phyloP scores from a whole-genome alignment of 2,113 vertebrate genomes.

The Ascaphus truei region DNA sequence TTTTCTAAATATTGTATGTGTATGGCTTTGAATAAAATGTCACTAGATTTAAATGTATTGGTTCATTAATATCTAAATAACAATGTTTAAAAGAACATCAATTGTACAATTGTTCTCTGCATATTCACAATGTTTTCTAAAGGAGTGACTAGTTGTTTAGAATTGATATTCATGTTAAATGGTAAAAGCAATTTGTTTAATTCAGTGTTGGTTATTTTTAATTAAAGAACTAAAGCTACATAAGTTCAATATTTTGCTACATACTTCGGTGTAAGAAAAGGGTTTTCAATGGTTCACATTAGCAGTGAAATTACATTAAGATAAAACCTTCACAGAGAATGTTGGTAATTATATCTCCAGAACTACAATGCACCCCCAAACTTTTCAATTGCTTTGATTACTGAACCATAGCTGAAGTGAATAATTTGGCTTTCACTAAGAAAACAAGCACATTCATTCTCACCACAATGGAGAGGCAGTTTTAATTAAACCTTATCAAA shows the following conservation, averaged over 20 bases:
- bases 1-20: too few species aligned
- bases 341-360: conserved; percentile 73
- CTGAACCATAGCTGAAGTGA: conserved; percentile 84
- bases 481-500: conserved; percentile 98
- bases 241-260: not conserved
- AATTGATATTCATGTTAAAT: not conserved
- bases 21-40: too few species aligned
- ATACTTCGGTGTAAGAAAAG: not conserved
- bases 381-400: conserved; percentile 85
- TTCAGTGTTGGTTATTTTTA: conserved; percentile 1
- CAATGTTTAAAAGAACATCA: too few species aligned
- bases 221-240: not conserved
- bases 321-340: conserved; percentile 58
- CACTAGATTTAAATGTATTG: too few species aligned
- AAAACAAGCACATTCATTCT: conserved; percentile 92
- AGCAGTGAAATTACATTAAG: conserved; percentile 53
- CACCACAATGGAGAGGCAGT: conserved; percentile 81
- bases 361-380: conserved; percentile 79
- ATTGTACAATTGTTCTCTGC: not conserved
- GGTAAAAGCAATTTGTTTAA: not conserved
- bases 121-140: not conserved
- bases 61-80: not conserved
- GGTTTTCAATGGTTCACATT: conserved; percentile 37
- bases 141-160: not conserved
- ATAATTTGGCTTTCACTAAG: conserved; percentile 85